Conservation (phyloP, 23 tunicate genomes). For the Trididemnum clinides region DNA sequence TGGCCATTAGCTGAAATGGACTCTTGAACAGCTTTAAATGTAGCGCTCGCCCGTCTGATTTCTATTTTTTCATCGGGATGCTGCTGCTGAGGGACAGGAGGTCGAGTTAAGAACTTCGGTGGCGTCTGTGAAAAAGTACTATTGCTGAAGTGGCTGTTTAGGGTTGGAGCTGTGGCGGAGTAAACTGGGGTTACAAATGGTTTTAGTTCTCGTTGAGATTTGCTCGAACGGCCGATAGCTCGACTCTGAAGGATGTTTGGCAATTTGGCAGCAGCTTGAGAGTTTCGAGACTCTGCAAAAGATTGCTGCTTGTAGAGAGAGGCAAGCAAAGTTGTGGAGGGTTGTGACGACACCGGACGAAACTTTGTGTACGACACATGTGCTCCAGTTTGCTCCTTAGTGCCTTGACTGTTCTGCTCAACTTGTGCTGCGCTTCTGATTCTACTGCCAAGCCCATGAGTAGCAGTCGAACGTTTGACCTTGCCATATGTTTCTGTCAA, state of each 20-base stretch:
- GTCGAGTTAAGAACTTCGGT: not conserved
- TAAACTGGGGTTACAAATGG: conserved; percentile 37
- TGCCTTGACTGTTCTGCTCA: not conserved
- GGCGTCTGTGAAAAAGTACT: not conserved
- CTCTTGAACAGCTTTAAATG: conserved; percentile 62
- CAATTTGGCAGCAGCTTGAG: conserved; percentile 28
- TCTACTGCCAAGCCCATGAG: not conserved
- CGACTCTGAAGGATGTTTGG: conserved; percentile 15
- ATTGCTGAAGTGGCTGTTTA: not conserved
- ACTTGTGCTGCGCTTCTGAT: conserved; percentile 44
- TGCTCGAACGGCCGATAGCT: not conserved
- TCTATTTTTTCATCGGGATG: not conserved
- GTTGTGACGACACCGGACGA: conserved; percentile 68
- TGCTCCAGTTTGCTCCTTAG: not conserved
- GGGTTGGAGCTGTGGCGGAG: not conserved
- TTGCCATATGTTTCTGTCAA: not conserved
- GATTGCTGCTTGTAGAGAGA: conserved; percentile 66
- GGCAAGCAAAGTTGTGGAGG: conserved; percentile 48
- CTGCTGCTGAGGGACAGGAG: not conserved
- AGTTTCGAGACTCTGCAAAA: conserved; percentile 31
- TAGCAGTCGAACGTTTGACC: too few relatives aligned
- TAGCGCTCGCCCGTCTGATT: conserved; percentile 5
- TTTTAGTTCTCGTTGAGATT: conserved; percentile 35
- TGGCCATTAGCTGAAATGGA: conserved; percentile 82
- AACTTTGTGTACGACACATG: conserved; percentile 38